Evolutionary conservation across 2,888 invertebrate genomes (phyloP), one percentile per base, ranked within the genome.

Genomic region (Lagria hirta): DNA sequence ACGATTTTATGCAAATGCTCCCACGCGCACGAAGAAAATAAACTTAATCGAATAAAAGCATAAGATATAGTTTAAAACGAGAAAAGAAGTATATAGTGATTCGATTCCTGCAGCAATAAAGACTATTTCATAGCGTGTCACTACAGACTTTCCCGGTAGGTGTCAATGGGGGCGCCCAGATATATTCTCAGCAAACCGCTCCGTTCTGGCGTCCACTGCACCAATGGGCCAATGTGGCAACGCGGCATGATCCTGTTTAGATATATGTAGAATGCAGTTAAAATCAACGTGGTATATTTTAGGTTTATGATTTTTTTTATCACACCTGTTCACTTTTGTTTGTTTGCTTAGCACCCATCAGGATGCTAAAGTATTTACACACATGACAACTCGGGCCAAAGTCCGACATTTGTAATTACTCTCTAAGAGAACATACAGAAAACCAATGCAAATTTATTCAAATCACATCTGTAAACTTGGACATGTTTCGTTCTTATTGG

Each of bases 111-210:
- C 61, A 64, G 67, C 64, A 68, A 69, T 69, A 69, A 69, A 69
- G 67, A 62, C 67, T 66, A 67, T 70, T 69, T 70, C 69, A 69
- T 68, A 65, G 69, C 68, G 55, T 69, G 70, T 70, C 70, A 69
- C 68, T 69, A 68, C 68, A 68, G 67, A 61, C 61, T 62, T 64
- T 64, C 68, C 63, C 69, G 66, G 69, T 70, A 69, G 68, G 69
- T 69, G 69, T 68, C 67, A 66, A 66, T 59, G 49, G 52, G 60
- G 49, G 49, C 59, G 58, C 48, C 49, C 57, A 55, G 54, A 48
- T 49, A 55, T n/a, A 32, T 16, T 27, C 24, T n/a, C 40, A 17
- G 24, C n/a, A n/a, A n/a, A n/a, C 5, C 43, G 48, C 40, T 52
- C 60, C 52, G 51, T 40, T 29, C 41, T 38, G 34, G 24, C 24